These are phyloP conservation scores for Chrysotoxum bicinctum DNA, from an alignment of 2,888 invertebrate species.

Conservation along the genomic window DNA sequence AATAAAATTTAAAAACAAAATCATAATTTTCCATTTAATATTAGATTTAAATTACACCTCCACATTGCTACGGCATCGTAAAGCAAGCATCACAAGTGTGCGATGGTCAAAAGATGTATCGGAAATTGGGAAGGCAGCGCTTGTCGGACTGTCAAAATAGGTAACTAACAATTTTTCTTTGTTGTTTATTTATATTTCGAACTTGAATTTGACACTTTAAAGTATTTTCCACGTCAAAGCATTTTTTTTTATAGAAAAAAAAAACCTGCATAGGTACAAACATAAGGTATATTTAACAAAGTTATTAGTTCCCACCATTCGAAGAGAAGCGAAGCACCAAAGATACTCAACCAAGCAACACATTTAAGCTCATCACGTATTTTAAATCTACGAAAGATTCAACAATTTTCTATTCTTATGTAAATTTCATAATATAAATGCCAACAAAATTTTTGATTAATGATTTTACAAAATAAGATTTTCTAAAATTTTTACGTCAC, in stretches of 20 bases:
- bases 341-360: neutral
- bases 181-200: conserved; percentile 41
- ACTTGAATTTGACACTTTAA: conserved; percentile 57
- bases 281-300: neutral
- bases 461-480: neutral
- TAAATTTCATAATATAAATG: neutral
- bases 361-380: neutral
- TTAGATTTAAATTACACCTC: conserved; percentile 26
- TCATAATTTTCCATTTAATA: neutral
- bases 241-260: neutral
- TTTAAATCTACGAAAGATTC: neutral
- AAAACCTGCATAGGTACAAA: neutral
- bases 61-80: neutral
- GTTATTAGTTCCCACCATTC: neutral
- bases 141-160: conserved; percentile 2
- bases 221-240: conserved; percentile 43
- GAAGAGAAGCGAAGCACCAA: neutral
- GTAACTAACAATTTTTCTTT: conserved; percentile 17
- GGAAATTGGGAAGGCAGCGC: neutral
- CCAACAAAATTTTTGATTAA: neutral
- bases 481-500: neutral
- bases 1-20: neutral
- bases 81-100: neutral
- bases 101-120: neutral
- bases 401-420: neutral